A percentile compares a stretch with the other conserved stretches of the same genome.
Conservation (phyloP, 2,888 invertebrate species). For the Camponotus fellah region DNA sequence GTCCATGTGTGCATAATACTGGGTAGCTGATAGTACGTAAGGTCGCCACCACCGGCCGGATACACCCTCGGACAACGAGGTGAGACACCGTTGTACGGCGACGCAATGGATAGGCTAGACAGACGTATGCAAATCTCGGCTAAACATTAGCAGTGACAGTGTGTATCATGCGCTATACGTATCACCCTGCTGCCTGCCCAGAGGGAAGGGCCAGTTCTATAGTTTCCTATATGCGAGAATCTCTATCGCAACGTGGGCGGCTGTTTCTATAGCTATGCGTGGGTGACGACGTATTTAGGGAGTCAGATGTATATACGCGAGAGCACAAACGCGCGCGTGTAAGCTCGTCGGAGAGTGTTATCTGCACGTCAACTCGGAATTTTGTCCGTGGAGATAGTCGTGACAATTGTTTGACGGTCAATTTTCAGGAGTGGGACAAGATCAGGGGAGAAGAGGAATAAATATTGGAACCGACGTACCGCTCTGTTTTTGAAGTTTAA, state of each 20-base stretch:
- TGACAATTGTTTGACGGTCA: neutral
- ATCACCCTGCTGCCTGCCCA: slow-evolving; percentile 1
- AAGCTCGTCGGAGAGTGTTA: slow-evolving; percentile 24
- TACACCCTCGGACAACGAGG: slow-evolving; percentile 69
- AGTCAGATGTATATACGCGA: slow-evolving; percentile 17
- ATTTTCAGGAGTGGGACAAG: neutral
- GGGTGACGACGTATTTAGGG: slow-evolving; percentile 48
- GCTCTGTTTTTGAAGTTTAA: neutral
- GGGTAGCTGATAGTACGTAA: slow-evolving; percentile 54
- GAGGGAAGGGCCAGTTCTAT: slow-evolving; percentile 35
- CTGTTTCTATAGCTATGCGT: slow-evolving; percentile 50
- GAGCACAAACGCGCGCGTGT: neutral
- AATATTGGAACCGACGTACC: neutral
- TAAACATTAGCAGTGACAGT: slow-evolving; percentile 83
- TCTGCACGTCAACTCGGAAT: neutral
- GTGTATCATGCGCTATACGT: slow-evolving; percentile 64
- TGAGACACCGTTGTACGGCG: slow-evolving; percentile 68
- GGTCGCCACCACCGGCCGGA: slow-evolving; percentile 51
- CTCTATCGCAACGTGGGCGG: slow-evolving; percentile 41
- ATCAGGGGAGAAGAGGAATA: neutral
- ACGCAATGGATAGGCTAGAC: slow-evolving; percentile 80
- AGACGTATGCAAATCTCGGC: slow-evolving; percentile 85
- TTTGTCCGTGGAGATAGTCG: neutral
- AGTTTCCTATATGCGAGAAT: slow-evolving; percentile 53
- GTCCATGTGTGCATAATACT: slow-evolving; percentile 59